Conservation (phyloP, 2,888 invertebrate genomes). For the Allacma fusca region DNA sequence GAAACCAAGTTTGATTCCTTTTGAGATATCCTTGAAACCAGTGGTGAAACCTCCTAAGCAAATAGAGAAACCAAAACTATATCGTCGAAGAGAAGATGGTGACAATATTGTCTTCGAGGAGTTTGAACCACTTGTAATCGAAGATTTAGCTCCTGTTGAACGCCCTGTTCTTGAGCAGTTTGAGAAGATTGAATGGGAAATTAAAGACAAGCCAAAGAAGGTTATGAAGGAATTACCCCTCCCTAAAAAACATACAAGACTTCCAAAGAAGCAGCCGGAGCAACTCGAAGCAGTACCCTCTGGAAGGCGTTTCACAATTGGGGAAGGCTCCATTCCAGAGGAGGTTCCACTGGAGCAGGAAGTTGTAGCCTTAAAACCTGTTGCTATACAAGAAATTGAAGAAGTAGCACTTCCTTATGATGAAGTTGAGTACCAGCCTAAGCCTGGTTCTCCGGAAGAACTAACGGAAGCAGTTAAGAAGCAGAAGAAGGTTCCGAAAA, state of each 20-base stretch:
- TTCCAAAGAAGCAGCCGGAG: neutral
- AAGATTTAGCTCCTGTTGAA: constrained; percentile 34
- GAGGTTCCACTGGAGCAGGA: neutral
- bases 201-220: constrained; percentile 53
- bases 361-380: no score
- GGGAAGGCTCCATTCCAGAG: constrained; percentile 28
- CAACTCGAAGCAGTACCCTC: neutral
- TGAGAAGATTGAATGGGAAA: constrained; percentile 43
- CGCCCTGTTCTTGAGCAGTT: constrained; percentile 34
- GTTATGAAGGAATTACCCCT: constrained; percentile 40
- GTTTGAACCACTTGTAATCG: constrained; percentile 39
- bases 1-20: no score
- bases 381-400: no score
- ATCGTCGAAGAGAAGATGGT: neutral
- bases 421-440: no score
- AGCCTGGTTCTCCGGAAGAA: no score
- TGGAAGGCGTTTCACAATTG: constrained; percentile 19
- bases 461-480: no score
- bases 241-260: constrained; percentile 63
- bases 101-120: constrained; percentile 24
- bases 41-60: neutral
- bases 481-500: neutral
- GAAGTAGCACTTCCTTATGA: no score
- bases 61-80: neutral
- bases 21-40: no score